Evolutionary conservation across 2,113 vertebrate species (phyloP).

Genomic region (Chamaea fasciata): DNA sequence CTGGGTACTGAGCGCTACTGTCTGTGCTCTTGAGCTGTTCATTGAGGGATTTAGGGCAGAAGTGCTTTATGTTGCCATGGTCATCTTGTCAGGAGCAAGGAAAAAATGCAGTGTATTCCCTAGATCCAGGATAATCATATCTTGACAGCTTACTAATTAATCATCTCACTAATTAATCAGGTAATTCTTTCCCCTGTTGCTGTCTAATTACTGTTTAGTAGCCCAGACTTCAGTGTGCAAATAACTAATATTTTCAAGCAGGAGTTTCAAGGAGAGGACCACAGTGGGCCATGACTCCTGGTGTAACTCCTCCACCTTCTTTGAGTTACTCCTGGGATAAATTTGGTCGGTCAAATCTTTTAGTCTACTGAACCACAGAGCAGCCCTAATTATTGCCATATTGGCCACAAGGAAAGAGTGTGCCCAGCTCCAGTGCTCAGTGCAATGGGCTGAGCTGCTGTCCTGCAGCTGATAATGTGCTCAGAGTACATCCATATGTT

Average conservation of each 20-base stretch:
- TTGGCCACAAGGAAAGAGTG: background rate
- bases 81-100: background rate
- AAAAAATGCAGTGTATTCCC: background rate
- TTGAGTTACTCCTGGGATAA: background rate
- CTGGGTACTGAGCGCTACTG: background rate
- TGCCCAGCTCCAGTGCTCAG: background rate
- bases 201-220: slow-evolving; percentile 38
- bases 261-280: background rate
- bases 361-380: background rate
- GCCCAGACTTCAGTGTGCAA: background rate
- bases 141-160: slow-evolving; percentile 35
- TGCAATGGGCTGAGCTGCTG: background rate
- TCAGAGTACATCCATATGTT: slow-evolving; percentile 29
- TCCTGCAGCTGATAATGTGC: background rate
- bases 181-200: slow-evolving; percentile 35
- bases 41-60: background rate
- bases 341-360: background rate
- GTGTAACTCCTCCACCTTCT: background rate
- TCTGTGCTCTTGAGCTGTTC: background rate
- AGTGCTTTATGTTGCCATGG: background rate
- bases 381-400: background rate
- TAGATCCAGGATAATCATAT: slow-evolving; percentile 10
- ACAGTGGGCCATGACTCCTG: background rate
- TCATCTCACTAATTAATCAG: background rate
- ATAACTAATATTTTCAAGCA: background rate